phyloP scores from a whole-genome alignment of 2,113 vertebrate genomes.

The Petrocephalus microphthalmus region DNA sequence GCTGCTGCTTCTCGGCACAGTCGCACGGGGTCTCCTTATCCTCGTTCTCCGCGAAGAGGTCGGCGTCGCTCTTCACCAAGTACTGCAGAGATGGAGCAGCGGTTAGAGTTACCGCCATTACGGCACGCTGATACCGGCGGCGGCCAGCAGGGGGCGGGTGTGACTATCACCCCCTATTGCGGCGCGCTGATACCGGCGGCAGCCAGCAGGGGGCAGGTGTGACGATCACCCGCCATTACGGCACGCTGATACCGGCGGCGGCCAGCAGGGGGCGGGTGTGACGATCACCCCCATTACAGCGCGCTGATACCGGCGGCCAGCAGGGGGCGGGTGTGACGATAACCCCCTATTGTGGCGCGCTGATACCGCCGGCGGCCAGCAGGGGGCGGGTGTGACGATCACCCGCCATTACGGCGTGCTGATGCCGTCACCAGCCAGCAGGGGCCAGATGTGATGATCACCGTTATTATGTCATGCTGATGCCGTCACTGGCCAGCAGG shows the following conservation, averaged over 20 bases:
- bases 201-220: not conserved
- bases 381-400: not conserved
- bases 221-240: not conserved
- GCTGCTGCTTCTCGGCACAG: conserved; percentile 93
- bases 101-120: not conserved
- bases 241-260: conserved; percentile 17
- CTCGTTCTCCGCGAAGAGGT: conserved; percentile 95
- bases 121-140: conserved; percentile 18
- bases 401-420: not conserved
- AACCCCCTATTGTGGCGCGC: conserved; percentile 9
- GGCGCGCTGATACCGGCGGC: conserved; percentile 17
- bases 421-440: not conserved
- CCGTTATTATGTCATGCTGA: conserved; percentile 2
- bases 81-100: conserved; percentile 35
- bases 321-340: too few species aligned
- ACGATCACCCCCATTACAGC: too few species aligned
- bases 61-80: conserved; percentile 81
- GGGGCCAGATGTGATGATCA: not conserved
- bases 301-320: too few species aligned
- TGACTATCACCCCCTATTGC: too few species aligned
- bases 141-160: not conserved
- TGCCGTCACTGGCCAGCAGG: conserved; percentile 1
- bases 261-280: not conserved
- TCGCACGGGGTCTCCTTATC: conserved; percentile 97
- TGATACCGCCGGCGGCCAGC: conserved; percentile 7